These are phyloP conservation scores for Palythoa grandis DNA, from an alignment of 92 coral and sea anemone species.

Conservation along the genomic window DNA sequence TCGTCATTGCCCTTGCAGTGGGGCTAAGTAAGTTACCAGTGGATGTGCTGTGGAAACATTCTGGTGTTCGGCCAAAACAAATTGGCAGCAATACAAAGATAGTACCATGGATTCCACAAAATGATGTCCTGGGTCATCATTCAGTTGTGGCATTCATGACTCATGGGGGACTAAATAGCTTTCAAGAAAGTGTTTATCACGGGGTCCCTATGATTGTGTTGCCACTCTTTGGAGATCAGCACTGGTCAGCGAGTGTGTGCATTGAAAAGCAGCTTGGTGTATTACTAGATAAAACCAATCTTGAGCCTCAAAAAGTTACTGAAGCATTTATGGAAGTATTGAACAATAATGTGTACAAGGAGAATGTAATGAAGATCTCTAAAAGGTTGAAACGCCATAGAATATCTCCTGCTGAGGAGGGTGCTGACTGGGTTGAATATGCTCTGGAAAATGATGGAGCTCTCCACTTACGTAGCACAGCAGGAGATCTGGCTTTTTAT, in stretches of 20 bases:
- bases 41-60: conserved; percentile 52
- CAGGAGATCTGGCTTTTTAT: conserved; percentile 44
- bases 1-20: conserved; percentile 37
- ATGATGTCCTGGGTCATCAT: conserved; percentile 48
- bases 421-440: conserved; percentile 62
- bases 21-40: conserved; percentile 45
- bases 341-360: conserved; percentile 37
- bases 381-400: conserved; percentile 42
- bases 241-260: conserved; percentile 34
- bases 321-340: conserved; percentile 42
- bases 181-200: conserved; percentile 52
- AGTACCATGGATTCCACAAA: conserved; percentile 53
- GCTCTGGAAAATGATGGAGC: conserved; percentile 54
- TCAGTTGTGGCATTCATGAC: conserved; percentile 48
- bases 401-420: conserved; percentile 50
- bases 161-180: conserved; percentile 52
- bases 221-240: conserved; percentile 49
- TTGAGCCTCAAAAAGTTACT: conserved; percentile 11
- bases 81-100: conserved; percentile 44
- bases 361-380: conserved; percentile 36
- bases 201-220: conserved; percentile 44
- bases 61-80: conserved; percentile 12
- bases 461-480: conserved; percentile 43
- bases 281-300: conserved; percentile 22
- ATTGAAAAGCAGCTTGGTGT: conserved; percentile 46